These are phyloP conservation scores for Smutsia gigantea DNA, from an alignment of 2,797 vertebrate species.

Conservation along the genomic window DNA sequence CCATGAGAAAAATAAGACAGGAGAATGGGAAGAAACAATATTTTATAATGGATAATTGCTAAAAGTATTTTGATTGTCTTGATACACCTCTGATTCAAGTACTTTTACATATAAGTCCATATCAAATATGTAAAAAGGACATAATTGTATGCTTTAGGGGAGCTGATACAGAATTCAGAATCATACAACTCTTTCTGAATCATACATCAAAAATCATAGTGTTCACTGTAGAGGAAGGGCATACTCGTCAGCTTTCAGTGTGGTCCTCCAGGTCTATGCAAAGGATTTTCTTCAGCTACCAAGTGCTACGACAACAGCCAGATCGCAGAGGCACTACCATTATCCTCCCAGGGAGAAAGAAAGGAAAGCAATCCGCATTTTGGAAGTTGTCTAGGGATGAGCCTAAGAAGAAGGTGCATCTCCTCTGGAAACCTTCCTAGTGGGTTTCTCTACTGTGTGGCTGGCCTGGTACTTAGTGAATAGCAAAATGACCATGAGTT, in stretches of 20 bases:
- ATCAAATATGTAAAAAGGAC: not conserved
- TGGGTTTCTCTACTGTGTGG: not conserved
- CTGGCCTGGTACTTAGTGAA: not conserved
- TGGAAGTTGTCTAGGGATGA: not conserved
- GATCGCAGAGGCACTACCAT: not conserved
- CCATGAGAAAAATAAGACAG: not conserved
- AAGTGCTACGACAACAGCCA: not conserved
- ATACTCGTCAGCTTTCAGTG: not conserved
- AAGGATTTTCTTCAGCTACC: not conserved
- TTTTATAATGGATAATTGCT: conserved; percentile 6
- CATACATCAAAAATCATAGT: no score
- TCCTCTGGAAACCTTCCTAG: not conserved
- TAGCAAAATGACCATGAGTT: not conserved
- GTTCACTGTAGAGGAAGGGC: not conserved
- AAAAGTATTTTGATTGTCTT: not conserved
- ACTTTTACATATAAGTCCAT: not conserved
- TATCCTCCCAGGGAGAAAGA: not conserved
- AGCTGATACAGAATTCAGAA: not conserved
- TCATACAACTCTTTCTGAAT: not conserved
- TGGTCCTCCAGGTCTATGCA: not conserved
- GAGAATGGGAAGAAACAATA: not conserved
- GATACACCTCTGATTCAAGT: not conserved
- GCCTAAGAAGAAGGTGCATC: not conserved
- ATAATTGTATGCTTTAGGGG: not conserved
- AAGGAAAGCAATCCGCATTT: not conserved